Percentiles rank a stretch among this genome's conserved stretches.
phyloP scores from a whole-genome alignment of 2,888 invertebrate species.

The Cryptus viduatorius region DNA sequence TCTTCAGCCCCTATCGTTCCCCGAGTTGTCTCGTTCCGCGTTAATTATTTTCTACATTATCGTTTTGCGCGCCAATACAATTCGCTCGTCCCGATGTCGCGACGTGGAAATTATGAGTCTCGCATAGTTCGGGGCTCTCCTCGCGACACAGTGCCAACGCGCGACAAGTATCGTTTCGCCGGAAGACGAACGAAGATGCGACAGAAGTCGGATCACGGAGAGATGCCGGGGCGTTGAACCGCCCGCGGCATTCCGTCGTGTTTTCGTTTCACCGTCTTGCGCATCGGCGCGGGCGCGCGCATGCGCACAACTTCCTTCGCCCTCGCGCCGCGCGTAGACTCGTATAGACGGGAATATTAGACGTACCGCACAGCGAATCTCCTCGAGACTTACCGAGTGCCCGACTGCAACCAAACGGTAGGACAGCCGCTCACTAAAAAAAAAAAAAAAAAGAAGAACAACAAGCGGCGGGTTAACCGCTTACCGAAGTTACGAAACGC shows the following conservation, averaged over 20 bases:
- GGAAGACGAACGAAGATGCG: constrained; percentile 66
- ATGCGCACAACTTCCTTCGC: neutral
- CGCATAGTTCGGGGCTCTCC: constrained; percentile 1
- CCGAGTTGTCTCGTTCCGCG: neutral
- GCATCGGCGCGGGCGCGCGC: neutral
- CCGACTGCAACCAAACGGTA: neutral
- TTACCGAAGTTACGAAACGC: constrained; percentile 21
- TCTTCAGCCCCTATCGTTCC: neutral
- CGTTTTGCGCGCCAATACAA: neutral
- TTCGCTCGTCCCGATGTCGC: constrained; percentile 1
- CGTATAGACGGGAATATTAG: neutral
- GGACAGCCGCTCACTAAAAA: neutral
- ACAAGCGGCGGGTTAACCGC: too few species aligned
- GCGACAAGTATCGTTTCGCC: constrained; percentile 45
- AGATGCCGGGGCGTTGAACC: constrained; percentile 78
- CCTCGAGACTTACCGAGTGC: constrained; percentile 1
- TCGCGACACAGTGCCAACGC: constrained; percentile 28
- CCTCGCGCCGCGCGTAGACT: neutral
- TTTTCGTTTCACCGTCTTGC: constrained; percentile 49
- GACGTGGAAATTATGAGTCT: constrained; percentile 2
- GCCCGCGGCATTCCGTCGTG: constrained; percentile 76
- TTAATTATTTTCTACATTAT: neutral
- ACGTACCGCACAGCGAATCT: neutral
- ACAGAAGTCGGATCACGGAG: constrained; percentile 64
- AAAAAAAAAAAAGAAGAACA: neutral